Base-by-base conservation (phyloP, 2,797 vertebrate genomes). In the Artibeus jamaicensis region DNA sequence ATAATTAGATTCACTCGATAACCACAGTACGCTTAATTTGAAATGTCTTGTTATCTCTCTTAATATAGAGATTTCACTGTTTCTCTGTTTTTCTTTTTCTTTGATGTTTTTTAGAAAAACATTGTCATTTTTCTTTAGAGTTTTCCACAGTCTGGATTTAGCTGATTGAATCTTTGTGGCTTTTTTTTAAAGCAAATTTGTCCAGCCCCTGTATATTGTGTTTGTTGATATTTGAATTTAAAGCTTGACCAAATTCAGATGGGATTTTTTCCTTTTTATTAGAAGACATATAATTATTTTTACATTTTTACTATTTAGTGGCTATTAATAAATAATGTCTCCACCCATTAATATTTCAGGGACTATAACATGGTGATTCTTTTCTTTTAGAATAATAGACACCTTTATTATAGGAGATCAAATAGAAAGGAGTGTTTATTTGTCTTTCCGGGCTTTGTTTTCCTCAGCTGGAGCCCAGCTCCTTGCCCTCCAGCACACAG, bases 191-290 rank as follows among this genome's bases (percentile, higher is more conserved):
- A 65, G 62, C 3, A 2, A 44, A 84, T 84, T 77, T 84, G 26
- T 91, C 32, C 79, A 48, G 5, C 10, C 46, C 19, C 3, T 48
- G 9, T 68, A 5, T 68, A n/a, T 34, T 50, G 4, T 86, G 24
- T 76, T 85, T 15, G 32, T 62, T 86, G 32, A 26, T 57, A 50
- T 37, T 65, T 89, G 48, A 85, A 70, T 53, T 59, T 76, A 79
- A 89, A 62, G 3, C 6, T 77, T 73, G 19, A 76, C 68, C 18
- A 86, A 8, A 68, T 37, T 70, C 74, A 70, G 5, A 9, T 86
- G 21, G 74, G 29, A n/a, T 85, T 32, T 89, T 79, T 85, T 88
- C 34, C 48, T 94, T 93, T 93, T 79, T 21, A 84, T 37, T 87
- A 87, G 29, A 0, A 79, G 19, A 3, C 18, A 67, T 6, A 53